phyloP scores from a whole-genome alignment of 2,888 invertebrate species.

The Carabus problematicus region DNA sequence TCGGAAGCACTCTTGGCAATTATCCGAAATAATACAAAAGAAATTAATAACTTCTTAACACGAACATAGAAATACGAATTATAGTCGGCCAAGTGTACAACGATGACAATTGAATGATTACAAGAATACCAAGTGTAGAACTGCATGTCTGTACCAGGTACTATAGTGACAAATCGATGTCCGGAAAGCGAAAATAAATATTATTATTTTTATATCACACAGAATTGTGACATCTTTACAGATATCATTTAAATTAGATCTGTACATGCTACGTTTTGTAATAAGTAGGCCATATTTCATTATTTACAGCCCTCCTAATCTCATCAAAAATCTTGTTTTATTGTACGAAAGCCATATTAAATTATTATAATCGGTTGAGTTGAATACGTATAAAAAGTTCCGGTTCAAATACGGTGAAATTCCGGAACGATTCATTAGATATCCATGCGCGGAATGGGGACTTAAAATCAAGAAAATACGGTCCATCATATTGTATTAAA shows the following conservation, averaged over 20 bases:
- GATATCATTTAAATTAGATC: slow-evolving; percentile 41
- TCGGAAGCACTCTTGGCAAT: slow-evolving; percentile 32
- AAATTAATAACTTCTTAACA: slow-evolving; percentile 38
- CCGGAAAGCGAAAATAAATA: slow-evolving; percentile 41
- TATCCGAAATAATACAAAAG: slow-evolving; percentile 35
- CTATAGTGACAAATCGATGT: slow-evolving; percentile 42
- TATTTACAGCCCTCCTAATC: slow-evolving; percentile 28
- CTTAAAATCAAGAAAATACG: not conserved
- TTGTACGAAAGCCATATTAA: slow-evolving; percentile 25
- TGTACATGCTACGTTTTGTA: slow-evolving; percentile 31
- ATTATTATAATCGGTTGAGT: slow-evolving; percentile 28
- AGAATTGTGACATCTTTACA: slow-evolving; percentile 42
- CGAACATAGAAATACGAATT: slow-evolving; percentile 19
- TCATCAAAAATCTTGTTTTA: slow-evolving; percentile 34
- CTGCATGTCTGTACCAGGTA: slow-evolving; percentile 42
- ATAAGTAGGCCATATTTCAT: slow-evolving; percentile 29
- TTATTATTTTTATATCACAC: slow-evolving; percentile 44
- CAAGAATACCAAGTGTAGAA: not conserved
- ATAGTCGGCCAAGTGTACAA: slow-evolving; percentile 5
- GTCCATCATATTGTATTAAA: not conserved
- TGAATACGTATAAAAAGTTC: slow-evolving; percentile 31
- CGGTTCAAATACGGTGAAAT: slow-evolving; percentile 15
- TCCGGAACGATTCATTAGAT: not conserved
- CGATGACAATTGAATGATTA: not conserved
- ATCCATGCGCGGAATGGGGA: not conserved